phyloP scores from a whole-genome alignment of 2,888 invertebrate genomes.

The Napeogenes inachia region DNA sequence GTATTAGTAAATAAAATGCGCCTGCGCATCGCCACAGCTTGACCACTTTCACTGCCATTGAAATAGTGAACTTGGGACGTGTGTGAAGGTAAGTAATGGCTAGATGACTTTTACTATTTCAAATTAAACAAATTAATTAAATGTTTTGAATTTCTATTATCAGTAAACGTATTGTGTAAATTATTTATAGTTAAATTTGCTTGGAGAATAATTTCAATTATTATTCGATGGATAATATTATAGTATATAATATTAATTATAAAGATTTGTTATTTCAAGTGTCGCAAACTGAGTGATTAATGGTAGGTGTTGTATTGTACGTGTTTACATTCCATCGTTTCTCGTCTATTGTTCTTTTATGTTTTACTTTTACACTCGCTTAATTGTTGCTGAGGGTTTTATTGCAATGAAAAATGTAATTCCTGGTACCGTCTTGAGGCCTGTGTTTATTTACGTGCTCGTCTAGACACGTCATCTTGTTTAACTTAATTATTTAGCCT shows the following conservation, averaged over 20 bases:
- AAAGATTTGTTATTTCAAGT: slow-evolving; percentile 2
- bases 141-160: too few species aligned
- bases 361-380: slow-evolving; percentile 20
- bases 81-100: slow-evolving; percentile 20
- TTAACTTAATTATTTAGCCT: slow-evolving; percentile 1
- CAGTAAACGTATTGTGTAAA: too few species aligned
- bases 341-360: slow-evolving; percentile 18
- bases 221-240: too few species aligned
- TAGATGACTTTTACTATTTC: slow-evolving; percentile 19
- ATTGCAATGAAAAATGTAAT: slow-evolving; percentile 17
- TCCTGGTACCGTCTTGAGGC: slow-evolving; percentile 14
- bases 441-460: slow-evolving; percentile 23
- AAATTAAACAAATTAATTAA: neutral
- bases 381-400: slow-evolving; percentile 13
- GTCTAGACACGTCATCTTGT: slow-evolving; percentile 1
- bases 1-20: slow-evolving; percentile 26
- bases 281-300: neutral
- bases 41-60: slow-evolving; percentile 65
- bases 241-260: neutral
- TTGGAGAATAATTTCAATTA: too few species aligned
- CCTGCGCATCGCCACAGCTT: slow-evolving; percentile 32
- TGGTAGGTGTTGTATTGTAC: neutral
- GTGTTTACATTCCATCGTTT: slow-evolving; percentile 14
- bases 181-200: too few species aligned
- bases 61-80: slow-evolving; percentile 34